Conservation (phyloP, 2,888 invertebrate genomes). For the Cryptocephalus primarius region DNA sequence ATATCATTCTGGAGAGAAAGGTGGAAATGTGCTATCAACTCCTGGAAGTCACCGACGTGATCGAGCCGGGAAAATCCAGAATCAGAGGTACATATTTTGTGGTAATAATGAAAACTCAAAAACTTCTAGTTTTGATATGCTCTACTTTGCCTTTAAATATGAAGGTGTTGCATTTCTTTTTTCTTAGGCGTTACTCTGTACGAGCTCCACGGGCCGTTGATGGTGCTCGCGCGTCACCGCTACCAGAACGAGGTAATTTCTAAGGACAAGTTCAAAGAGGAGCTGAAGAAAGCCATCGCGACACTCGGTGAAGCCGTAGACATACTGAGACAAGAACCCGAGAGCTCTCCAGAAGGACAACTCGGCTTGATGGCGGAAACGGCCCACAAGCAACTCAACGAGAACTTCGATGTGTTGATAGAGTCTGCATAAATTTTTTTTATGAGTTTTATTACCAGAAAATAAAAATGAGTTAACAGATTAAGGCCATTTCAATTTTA, state of each 20-base stretch:
- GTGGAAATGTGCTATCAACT: constrained; percentile 60
- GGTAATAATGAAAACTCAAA: too few species aligned
- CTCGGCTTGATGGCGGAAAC: constrained; percentile 48
- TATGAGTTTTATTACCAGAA: neutral
- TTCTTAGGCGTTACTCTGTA: constrained; percentile 60
- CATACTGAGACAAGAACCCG: constrained; percentile 55
- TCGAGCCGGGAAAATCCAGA: constrained; percentile 68
- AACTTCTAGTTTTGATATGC: too few species aligned
- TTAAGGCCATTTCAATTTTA: constrained; percentile 66
- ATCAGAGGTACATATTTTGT: constrained; percentile 48
- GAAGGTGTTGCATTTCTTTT: too few species aligned
- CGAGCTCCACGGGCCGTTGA: constrained; percentile 69
- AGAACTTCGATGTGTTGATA: constrained; percentile 28
- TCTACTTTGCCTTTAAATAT: too few species aligned
- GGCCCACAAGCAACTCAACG: constrained; percentile 33
- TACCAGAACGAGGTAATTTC: constrained; percentile 49
- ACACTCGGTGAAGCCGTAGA: constrained; percentile 52
- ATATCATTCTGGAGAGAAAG: constrained; percentile 63
- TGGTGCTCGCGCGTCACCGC: constrained; percentile 56
- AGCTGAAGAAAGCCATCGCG: constrained; percentile 51
- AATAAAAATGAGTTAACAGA: neutral
- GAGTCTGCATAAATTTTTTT: constrained; percentile 18
- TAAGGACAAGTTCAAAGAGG: constrained; percentile 48
- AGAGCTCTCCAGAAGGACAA: constrained; percentile 52
- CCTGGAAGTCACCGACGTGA: constrained; percentile 54